phyloP scores from a whole-genome alignment of 1,140 invertebrate species.

The Micrasema minimum region DNA sequence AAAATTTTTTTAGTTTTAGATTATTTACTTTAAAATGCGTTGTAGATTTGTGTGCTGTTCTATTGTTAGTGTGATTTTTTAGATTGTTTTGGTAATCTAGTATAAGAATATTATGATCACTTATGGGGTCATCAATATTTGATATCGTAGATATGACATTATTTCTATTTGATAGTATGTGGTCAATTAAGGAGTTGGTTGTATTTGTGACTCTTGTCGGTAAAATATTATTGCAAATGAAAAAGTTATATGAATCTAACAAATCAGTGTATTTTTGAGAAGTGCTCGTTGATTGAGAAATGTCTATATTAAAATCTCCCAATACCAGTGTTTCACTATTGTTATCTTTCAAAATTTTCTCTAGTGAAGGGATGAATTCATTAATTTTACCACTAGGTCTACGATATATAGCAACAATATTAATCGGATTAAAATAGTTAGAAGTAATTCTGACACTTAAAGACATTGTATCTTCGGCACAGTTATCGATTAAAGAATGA shows the following conservation, averaged over 20 bases:
- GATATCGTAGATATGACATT: background rate
- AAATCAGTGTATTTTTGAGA: background rate
- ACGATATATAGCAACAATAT: background rate
- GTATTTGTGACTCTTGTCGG: background rate
- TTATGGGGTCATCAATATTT: background rate
- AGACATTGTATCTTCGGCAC: background rate
- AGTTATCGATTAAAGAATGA: background rate
- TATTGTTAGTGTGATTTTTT: background rate
- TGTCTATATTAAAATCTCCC: background rate
- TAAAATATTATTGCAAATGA: too few relatives aligned
- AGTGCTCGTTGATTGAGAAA: background rate
- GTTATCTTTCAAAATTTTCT: background rate
- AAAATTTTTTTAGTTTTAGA: background rate
- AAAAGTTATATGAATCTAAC: too few relatives aligned
- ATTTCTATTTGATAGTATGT: background rate
- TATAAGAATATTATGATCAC: conserved; percentile 4
- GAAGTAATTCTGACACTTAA: background rate
- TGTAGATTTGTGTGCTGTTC: background rate
- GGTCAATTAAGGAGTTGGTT: background rate
- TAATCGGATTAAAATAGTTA: background rate
- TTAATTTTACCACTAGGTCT: background rate
- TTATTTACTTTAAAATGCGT: background rate
- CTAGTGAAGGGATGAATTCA: background rate
- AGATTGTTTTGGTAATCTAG: background rate
- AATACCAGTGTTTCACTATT: background rate